A percentile compares a stretch with the other conserved stretches of the same genome.
These are phyloP conservation scores for Heterotilapia buettikoferi DNA, from an alignment of 2,113 vertebrate genomes.

Conservation along the genomic window DNA sequence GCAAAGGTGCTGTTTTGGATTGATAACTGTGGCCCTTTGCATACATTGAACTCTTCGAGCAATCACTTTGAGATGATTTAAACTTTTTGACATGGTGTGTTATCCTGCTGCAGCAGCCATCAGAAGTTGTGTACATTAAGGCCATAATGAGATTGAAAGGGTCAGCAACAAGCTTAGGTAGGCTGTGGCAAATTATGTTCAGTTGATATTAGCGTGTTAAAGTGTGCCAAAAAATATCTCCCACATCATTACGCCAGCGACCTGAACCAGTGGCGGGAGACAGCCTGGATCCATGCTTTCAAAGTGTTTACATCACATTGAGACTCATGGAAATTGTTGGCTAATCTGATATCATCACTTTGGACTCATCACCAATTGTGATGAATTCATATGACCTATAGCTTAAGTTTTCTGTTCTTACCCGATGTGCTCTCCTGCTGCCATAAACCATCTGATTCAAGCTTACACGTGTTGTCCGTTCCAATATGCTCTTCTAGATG, in stretches of 20 bases:
- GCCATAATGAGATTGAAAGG: neutral
- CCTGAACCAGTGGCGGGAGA: neutral
- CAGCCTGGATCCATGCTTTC: neutral
- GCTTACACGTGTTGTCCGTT: neutral
- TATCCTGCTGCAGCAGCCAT: neutral
- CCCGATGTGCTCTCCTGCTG: neutral
- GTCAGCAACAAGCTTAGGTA: neutral
- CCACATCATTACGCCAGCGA: neutral
- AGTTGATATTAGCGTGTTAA: neutral
- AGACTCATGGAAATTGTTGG: neutral
- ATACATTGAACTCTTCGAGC: neutral
- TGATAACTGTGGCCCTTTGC: neutral
- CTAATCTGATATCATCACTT: neutral
- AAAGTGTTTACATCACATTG: neutral
- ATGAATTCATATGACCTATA: neutral
- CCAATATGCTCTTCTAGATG: neutral
- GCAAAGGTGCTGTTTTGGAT: neutral
- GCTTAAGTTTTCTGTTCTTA: neutral
- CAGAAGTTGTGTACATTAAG: neutral
- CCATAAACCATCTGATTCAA: neutral
- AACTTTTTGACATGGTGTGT: neutral
- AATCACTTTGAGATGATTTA: neutral
- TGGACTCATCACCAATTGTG: neutral
- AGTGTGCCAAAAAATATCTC: neutral
- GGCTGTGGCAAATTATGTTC: neutral